Evolutionary conservation across 1,140 invertebrate genomes (phyloP).

Genomic region (Paraescarpia echinospica): DNA sequence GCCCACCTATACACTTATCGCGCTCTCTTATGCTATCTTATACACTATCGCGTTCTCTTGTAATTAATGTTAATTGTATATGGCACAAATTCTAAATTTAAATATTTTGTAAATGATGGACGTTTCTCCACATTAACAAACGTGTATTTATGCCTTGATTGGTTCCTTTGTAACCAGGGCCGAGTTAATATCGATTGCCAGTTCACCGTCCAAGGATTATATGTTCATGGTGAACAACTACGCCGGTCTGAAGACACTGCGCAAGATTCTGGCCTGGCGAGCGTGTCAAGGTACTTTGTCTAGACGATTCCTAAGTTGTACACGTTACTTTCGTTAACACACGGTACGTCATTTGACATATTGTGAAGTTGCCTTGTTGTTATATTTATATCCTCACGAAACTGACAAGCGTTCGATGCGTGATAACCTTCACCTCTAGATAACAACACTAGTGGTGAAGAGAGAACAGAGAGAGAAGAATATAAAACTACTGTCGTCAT

Average conservation of each 20-base stretch:
- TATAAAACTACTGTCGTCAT: too few species aligned
- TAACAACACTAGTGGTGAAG: not conserved
- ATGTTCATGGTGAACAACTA: constrained; percentile 2
- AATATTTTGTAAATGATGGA: not conserved
- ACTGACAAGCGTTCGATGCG: too few species aligned
- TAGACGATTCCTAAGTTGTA: not conserved
- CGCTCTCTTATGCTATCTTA: too few species aligned
- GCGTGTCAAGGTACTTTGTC: not conserved
- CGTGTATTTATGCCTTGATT: not conserved
- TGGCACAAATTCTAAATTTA: not conserved
- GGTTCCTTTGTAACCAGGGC: not conserved
- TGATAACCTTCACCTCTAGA: too few species aligned
- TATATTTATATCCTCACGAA: too few species aligned
- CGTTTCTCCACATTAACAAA: not conserved
- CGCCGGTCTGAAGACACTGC: not conserved
- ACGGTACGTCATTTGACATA: not conserved
- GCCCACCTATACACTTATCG: too few species aligned
- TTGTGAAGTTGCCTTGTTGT: not conserved
- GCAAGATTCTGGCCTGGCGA: constrained; percentile 8
- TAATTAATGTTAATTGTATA: not conserved
- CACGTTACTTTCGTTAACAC: not conserved
- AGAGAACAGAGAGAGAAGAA: too few species aligned
- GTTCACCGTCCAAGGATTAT: not conserved
- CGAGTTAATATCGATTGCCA: not conserved
- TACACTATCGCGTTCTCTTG: too few species aligned